phyloP scores from a whole-genome alignment of 1,140 invertebrate species.

The Drosophila saltans region DNA sequence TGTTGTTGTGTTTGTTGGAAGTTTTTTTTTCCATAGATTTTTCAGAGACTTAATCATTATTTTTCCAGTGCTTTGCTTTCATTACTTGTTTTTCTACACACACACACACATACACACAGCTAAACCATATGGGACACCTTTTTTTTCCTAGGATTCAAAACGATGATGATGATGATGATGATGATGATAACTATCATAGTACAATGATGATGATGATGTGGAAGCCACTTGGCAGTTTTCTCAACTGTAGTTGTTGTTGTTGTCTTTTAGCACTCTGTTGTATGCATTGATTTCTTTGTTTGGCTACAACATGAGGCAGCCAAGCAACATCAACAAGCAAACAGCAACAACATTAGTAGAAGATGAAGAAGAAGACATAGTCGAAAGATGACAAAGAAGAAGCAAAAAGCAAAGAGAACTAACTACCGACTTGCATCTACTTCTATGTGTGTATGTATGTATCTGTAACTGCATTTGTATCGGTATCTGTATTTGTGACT shows the following conservation, averaged over 20 bases:
- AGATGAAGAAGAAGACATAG: not conserved
- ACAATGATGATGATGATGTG: constrained; percentile 10
- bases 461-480: constrained; percentile 27
- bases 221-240: constrained; percentile 31
- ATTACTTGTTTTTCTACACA: constrained; percentile 58
- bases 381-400: not conserved
- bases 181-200: not conserved
- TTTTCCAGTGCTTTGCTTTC: constrained; percentile 77
- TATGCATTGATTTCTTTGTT: constrained; percentile 71
- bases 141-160: constrained; percentile 17
- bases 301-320: constrained; percentile 47
- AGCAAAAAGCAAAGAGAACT: constrained; percentile 2
- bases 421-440: constrained; percentile 34
- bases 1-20: constrained; percentile 16
- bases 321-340: constrained; percentile 11
- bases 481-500: constrained; percentile 54
- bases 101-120: constrained; percentile 25
- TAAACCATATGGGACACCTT: constrained; percentile 5
- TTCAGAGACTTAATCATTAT: constrained; percentile 69
- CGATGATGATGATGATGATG: constrained; percentile 8
- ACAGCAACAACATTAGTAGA: not conserved
- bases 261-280: constrained; percentile 59
- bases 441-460: not conserved
- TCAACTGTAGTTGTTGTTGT: constrained; percentile 41
- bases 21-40: constrained; percentile 38